Percentiles rank a stretch among this genome's conserved stretches.
phyloP scores from a whole-genome alignment of 2,888 invertebrate species.

The Punctoribates punctum region DNA sequence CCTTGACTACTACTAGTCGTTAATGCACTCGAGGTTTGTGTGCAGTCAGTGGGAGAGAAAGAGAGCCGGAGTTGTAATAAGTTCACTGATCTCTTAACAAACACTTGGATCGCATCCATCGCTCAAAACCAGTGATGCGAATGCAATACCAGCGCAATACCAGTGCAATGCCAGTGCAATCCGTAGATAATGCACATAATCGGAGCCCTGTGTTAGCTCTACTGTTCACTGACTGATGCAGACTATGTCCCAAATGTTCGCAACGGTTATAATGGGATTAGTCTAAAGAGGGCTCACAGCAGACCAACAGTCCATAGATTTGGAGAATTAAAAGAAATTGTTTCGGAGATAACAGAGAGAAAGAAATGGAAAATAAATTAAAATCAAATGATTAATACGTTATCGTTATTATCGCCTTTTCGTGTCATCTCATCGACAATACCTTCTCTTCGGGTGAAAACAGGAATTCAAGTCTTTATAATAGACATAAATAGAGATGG shows the following conservation, averaged over 20 bases:
- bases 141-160: constrained; percentile 9
- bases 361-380: constrained; percentile 10
- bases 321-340: neutral
- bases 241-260: constrained; percentile 5
- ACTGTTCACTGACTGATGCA: neutral
- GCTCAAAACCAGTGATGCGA: constrained; percentile 30
- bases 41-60: neutral
- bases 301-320: neutral
- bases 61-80: constrained; percentile 7
- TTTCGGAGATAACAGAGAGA: neutral
- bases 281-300: constrained; percentile 7
- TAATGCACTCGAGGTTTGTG: constrained; percentile 35
- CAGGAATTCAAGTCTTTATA: neutral
- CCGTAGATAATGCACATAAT: neutral
- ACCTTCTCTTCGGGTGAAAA: neutral
- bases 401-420: neutral
- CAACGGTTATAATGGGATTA: constrained; percentile 26
- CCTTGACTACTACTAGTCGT: constrained; percentile 8
- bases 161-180: neutral
- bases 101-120: neutral
- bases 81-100: constrained; percentile 26
- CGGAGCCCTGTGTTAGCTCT: neutral
- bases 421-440: neutral
- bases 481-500: neutral
- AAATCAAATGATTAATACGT: neutral